Base-by-base conservation (phyloP, 1,140 invertebrate genomes). In the Acromyrmex heyeri region DNA sequence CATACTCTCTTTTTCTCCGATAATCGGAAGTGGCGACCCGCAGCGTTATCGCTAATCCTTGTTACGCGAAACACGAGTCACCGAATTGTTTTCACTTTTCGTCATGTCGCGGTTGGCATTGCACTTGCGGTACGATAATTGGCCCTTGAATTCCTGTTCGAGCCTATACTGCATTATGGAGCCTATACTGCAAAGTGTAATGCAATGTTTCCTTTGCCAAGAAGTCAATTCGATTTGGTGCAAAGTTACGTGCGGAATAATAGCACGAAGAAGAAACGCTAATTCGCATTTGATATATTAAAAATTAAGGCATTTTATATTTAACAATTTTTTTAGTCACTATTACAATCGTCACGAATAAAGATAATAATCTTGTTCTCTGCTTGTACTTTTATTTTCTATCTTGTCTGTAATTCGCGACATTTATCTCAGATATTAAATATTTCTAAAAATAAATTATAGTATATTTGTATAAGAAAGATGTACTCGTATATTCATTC, bases 41-140 rank as follows among this genome's bases (percentile, higher is more conserved):
- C 34, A 7, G 48, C 48, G 16, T 81, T 34, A 79, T 82, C 48
- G 59, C 24, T 57, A 61, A 81, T 86, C 21, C 59, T 76, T 21
- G 8, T 79, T 75, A 59, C 14, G 24, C 55, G 30, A 83, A 83
- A 83, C 53, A 79, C 61, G 61, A 34, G 16, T 53, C 64, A 24
- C 44, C 82, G 16, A 59, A 30, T 73, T n/a, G 86, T 90, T 91
- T 90, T 88, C 86, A 85, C 79, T 92, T 91, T 86, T 87, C 87
- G 69, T 87, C 50, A 50, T 61, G 48, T 64, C 53, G 44, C 34
- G 34, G 14, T n/a, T n/a, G 64, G n/a, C 34, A 67, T 27, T 48
- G 62, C 50, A 85, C 62, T 27, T 79, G 61, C 61, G 55, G 38
- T n/a, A 67, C 34, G n/a, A 79, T 86, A 86, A 90, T 82, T 73